Evolutionary conservation across 30 jellyfish, hydroid and myxozoan species (phyloP).

Genomic region (Aurelia coerulea): DNA sequence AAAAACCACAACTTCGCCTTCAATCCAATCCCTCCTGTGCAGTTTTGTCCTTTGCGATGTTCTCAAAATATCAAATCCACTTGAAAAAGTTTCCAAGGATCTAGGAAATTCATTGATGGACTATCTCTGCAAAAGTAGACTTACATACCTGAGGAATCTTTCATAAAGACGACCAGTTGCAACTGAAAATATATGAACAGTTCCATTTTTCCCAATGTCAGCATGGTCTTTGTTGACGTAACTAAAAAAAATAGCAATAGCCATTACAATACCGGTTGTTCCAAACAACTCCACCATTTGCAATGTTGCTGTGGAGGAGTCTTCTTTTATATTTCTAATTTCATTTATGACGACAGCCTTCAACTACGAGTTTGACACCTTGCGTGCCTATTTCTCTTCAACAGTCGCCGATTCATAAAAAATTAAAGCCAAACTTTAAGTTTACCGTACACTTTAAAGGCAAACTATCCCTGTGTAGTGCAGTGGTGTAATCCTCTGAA

Average conservation of each 20-base stretch:
- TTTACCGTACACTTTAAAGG: neutral
- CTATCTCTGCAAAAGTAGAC: neutral
- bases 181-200: constrained; percentile 91
- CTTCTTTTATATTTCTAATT: too few relatives aligned
- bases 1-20: too few relatives aligned
- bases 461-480: too few relatives aligned
- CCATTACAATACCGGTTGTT: neutral
- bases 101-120: too few relatives aligned
- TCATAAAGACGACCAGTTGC: constrained; percentile 98
- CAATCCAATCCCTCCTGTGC: too few relatives aligned
- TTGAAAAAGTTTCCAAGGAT: too few relatives aligned
- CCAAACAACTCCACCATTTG: too few relatives aligned
- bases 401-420: neutral
- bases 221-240: constrained; percentile 69
- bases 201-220: constrained; percentile 65
- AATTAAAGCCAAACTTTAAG: neutral
- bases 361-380: neutral
- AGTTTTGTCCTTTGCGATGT: too few relatives aligned
- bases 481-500: too few relatives aligned
- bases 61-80: too few relatives aligned
- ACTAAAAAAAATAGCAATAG: constrained; percentile 24
- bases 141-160: constrained; percentile 77
- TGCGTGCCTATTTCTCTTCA: neutral
- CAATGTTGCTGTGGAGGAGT: too few relatives aligned
- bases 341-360: too few relatives aligned